phyloP scores from a whole-genome alignment of 2,888 invertebrate genomes.

The Allophyes oxyacanthae region DNA sequence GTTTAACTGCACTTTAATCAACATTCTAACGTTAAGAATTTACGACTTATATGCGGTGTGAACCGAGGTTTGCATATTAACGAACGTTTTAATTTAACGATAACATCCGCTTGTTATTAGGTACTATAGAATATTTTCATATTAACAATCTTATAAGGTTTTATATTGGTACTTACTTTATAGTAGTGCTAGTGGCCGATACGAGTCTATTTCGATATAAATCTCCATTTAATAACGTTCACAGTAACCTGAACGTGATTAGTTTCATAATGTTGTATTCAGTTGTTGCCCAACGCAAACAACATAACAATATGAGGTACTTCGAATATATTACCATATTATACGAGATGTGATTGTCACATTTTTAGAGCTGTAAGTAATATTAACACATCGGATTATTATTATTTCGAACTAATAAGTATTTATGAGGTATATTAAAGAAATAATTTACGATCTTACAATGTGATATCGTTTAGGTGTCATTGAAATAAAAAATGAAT shows the following conservation, averaged over 20 bases:
- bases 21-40: slow-evolving; percentile 61
- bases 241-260: slow-evolving; percentile 49
- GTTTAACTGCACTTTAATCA: slow-evolving; percentile 56
- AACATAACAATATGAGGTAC: slow-evolving; percentile 41
- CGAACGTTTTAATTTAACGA: slow-evolving; percentile 55
- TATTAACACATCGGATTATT: slow-evolving; percentile 40
- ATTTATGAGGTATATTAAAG: slow-evolving; percentile 24
- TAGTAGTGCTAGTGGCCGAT: not conserved
- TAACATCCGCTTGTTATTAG: slow-evolving; percentile 51
- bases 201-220: slow-evolving; percentile 32
- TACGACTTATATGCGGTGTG: slow-evolving; percentile 57
- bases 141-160: slow-evolving; percentile 24
- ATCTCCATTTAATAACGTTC: slow-evolving; percentile 29
- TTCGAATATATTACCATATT: slow-evolving; percentile 45
- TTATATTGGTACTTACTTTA: slow-evolving; percentile 6
- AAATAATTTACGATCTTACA: slow-evolving; percentile 14
- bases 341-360: slow-evolving; percentile 39
- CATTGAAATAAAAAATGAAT: not conserved
- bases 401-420: slow-evolving; percentile 23
- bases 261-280: slow-evolving; percentile 47
- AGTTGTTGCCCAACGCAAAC: slow-evolving; percentile 45
- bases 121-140: slow-evolving; percentile 42
- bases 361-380: slow-evolving; percentile 30
- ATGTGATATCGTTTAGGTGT: slow-evolving; percentile 22
- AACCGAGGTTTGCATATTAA: slow-evolving; percentile 62